Percentiles rank a stretch among this genome's conserved stretches.
Evolutionary conservation across 1,140 invertebrate species (phyloP).

Genomic region (Tetragnatha versicolor): DNA sequence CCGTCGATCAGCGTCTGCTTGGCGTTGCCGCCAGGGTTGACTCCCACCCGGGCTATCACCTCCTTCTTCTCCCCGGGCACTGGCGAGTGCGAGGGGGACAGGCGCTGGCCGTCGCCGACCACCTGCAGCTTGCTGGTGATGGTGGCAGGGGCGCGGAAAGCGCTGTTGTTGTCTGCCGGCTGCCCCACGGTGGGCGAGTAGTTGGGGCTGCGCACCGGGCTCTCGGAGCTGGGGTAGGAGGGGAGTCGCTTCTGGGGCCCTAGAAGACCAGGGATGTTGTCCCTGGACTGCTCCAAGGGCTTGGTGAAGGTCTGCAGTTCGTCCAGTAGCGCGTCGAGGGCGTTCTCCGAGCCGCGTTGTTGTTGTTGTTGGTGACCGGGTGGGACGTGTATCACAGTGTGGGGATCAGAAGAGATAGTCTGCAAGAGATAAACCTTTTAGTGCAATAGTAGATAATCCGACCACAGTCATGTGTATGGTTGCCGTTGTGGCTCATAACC

Average conservation of each 20-base stretch:
- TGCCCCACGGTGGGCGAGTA: constrained; percentile 42
- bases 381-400: constrained; percentile 59
- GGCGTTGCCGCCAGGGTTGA: constrained; percentile 43
- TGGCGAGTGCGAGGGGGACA: constrained; percentile 41
- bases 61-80: constrained; percentile 53
- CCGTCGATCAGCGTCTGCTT: constrained; percentile 45
- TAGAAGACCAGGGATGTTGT: constrained; percentile 51
- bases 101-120: constrained; percentile 41
- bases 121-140: constrained; percentile 55
- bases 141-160: constrained; percentile 17
- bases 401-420: constrained; percentile 57
- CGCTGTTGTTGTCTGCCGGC: constrained; percentile 11
- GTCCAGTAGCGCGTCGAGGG: constrained; percentile 93
- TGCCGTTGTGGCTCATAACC: too few species aligned
- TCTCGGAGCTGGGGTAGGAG: constrained; percentile 62
- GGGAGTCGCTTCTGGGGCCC: constrained; percentile 59
- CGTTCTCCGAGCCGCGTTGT: constrained; percentile 75
- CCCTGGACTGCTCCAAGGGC: constrained; percentile 53
- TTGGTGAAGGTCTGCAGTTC: constrained; percentile 81
- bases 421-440: constrained; percentile 39
- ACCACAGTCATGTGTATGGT: too few species aligned
- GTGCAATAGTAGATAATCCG: too few species aligned
- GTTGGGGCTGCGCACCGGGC: constrained; percentile 57
- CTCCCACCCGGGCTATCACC: constrained; percentile 34
- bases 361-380: constrained; percentile 57